Evolutionary conservation across 2,113 vertebrate genomes (phyloP).

Genomic region (Menidia beryllina): DNA sequence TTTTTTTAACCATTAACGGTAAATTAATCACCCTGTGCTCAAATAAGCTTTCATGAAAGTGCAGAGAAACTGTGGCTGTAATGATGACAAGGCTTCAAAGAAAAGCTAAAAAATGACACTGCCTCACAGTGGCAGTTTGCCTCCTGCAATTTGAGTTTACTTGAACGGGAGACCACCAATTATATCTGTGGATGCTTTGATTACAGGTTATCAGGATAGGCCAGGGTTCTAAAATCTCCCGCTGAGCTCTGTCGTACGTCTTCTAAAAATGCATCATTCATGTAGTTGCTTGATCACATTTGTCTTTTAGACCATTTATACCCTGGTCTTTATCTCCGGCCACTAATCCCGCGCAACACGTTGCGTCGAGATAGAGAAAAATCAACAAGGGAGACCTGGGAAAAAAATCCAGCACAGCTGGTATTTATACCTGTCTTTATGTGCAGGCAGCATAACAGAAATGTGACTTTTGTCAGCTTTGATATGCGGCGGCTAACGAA

Average conservation of each 20-base stretch:
- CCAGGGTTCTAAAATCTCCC: conserved; percentile 5
- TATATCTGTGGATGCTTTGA: conserved; percentile 31
- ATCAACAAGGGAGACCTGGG: not conserved
- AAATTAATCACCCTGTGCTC: not conserved
- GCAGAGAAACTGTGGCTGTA: not conserved
- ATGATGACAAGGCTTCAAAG: conserved; percentile 6
- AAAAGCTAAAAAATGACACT: not conserved
- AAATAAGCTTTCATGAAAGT: conserved; percentile 5
- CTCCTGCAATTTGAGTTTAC: conserved; percentile 8
- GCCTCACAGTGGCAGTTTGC: not conserved
- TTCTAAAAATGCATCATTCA: conserved; percentile 26
- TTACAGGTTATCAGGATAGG: conserved; percentile 19
- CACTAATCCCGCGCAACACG: conserved; percentile 9
- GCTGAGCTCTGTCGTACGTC: conserved; percentile 34
- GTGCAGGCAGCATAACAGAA: conserved; percentile 1
- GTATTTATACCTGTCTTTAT: conserved; percentile 26
- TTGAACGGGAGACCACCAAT: conserved; percentile 10
- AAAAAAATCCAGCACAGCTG: not conserved
- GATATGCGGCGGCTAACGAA: conserved; percentile 29
- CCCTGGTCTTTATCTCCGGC: conserved; percentile 30
- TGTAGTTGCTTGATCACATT: conserved; percentile 31
- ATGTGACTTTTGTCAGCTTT: not conserved
- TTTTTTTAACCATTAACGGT: conserved; percentile 14
- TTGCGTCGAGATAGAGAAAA: conserved; percentile 19
- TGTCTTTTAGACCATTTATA: conserved; percentile 32